Conservation (phyloP, 2,888 invertebrate genomes). For the Ernsta delagoae region DNA sequence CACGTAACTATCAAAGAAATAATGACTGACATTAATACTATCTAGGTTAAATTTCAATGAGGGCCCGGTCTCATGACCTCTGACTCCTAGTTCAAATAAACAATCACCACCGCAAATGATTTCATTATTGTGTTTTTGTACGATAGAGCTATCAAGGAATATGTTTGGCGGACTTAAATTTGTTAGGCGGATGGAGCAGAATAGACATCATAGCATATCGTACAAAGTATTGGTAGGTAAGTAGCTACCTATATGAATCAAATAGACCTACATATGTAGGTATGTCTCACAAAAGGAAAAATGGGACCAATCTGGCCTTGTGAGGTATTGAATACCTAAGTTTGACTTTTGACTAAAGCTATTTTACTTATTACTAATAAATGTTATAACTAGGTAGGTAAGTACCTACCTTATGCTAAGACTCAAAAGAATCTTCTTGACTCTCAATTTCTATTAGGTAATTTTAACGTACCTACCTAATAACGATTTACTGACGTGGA, state of each 20-base stretch:
- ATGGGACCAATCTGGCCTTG: too few species aligned
- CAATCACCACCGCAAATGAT: slow-evolving; percentile 21
- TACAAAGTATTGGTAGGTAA: not conserved
- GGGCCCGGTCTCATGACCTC: slow-evolving; percentile 50
- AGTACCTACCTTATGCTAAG: too few species aligned
- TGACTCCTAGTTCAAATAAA: slow-evolving; percentile 43
- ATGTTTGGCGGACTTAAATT: not conserved
- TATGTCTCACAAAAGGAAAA: too few species aligned
- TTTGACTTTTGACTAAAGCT: too few species aligned
- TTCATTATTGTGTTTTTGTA: slow-evolving; percentile 15
- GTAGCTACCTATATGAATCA: not conserved
- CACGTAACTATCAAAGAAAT: slow-evolving; percentile 24
- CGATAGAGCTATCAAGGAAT: slow-evolving; percentile 17
- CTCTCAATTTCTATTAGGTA: too few species aligned
- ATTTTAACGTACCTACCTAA: too few species aligned
- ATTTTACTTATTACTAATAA: too few species aligned
- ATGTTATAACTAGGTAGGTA: too few species aligned
- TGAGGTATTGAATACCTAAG: too few species aligned
- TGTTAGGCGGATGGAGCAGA: not conserved
- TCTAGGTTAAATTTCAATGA: slow-evolving; percentile 57
- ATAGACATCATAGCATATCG: not conserved
- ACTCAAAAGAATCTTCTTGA: too few species aligned
- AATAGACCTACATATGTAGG: too few species aligned
- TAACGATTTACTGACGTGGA: not conserved
- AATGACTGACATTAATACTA: slow-evolving; percentile 50